Evolutionary conservation across 2,113 vertebrate species (phyloP).

Genomic region (Phyllopteryx taeniolatus): DNA sequence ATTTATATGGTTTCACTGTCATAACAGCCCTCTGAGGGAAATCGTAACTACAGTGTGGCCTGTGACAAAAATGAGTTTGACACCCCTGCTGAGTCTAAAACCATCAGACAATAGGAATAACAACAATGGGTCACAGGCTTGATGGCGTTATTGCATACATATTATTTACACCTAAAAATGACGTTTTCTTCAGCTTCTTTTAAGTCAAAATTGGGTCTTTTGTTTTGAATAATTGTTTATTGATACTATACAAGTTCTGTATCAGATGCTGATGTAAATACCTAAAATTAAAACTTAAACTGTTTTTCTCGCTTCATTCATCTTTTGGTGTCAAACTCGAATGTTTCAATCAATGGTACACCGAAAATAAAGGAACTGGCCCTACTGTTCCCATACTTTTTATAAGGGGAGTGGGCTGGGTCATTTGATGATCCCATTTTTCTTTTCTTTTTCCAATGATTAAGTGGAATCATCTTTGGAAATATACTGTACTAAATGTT

Average conservation of each 20-base stretch:
- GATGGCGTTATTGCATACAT: background rate
- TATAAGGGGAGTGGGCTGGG: background rate
- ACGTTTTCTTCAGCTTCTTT: too few species aligned
- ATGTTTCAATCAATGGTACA: background rate
- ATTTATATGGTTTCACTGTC: too few species aligned
- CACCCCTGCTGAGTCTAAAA: too few species aligned
- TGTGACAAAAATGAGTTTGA: too few species aligned
- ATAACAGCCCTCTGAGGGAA: too few species aligned
- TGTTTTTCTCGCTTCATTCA: background rate
- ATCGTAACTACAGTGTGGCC: too few species aligned
- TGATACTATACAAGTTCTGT: background rate
- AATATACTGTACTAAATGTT: constrained; percentile 39
- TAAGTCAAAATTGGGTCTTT: background rate
- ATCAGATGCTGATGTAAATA: background rate
- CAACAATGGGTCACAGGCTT: background rate
- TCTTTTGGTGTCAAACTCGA: background rate
- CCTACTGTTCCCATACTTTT: background rate
- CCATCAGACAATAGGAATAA: too few species aligned
- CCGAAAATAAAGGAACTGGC: background rate
- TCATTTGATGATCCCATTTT: too few species aligned
- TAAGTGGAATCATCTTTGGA: constrained; percentile 48
- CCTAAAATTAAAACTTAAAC: background rate
- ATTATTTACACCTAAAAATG: background rate
- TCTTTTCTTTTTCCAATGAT: constrained; percentile 39
- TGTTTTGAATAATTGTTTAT: background rate